A percentile compares a stretch with the other conserved stretches of the same genome.
Conservation (phyloP, 2,797 vertebrate species). For the Streptopelia turtur region DNA sequence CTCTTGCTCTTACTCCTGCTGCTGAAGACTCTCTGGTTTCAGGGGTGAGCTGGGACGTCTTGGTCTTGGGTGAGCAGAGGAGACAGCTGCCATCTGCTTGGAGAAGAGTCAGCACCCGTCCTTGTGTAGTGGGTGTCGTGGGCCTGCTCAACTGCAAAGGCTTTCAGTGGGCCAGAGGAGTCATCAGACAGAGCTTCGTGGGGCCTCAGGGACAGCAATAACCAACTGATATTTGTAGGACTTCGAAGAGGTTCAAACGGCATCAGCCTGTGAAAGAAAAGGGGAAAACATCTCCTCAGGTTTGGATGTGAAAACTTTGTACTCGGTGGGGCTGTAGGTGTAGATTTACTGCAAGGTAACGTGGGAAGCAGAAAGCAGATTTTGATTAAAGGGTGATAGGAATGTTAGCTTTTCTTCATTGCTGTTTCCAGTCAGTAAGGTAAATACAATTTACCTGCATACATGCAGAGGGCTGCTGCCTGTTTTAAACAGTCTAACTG, state of each 20-base stretch:
- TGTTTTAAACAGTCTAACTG: neutral
- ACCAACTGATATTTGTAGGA: accelerated
- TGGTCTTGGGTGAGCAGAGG: neutral
- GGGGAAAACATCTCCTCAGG: neutral
- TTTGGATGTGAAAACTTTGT: neutral
- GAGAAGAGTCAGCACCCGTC: accelerated
- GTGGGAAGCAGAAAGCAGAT: neutral
- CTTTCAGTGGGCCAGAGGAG: neutral
- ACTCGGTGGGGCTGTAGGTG: accelerated
- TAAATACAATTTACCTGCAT: neutral
- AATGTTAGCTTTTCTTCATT: neutral
- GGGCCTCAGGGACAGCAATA: neutral
- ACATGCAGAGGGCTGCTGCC: neutral
- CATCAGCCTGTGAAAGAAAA: neutral
- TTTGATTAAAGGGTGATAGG: neutral
- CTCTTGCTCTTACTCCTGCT: neutral
- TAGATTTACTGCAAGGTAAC: neutral
- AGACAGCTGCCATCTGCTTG: neutral
- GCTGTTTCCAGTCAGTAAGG: neutral
- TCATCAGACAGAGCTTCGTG: neutral
- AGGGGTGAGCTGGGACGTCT: neutral
- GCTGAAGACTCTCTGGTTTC: neutral
- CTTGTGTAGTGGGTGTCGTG: accelerated
- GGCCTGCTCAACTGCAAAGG: accelerated
- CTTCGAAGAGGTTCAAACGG: neutral